phyloP scores from a whole-genome alignment of 2,113 vertebrate species.

The Steatornis caripensis region DNA sequence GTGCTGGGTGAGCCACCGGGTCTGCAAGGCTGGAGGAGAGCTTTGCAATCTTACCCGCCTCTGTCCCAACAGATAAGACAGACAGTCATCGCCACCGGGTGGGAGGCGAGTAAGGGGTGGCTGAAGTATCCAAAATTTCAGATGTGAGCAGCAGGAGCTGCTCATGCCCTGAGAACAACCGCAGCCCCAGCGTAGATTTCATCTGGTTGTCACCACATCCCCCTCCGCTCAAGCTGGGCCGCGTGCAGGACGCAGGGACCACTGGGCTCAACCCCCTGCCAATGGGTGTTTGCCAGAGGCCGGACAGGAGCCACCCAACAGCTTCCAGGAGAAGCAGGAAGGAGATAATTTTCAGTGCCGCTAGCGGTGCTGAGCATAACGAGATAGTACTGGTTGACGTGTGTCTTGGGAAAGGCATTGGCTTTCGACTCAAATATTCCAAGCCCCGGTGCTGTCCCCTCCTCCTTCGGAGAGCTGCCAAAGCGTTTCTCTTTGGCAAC shows the following conservation, averaged over 20 bases:
- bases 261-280: not conserved
- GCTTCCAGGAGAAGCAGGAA: not conserved
- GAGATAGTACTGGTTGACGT: fast-evolving
- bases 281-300: not conserved
- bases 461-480: not conserved
- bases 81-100: not conserved
- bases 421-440: not conserved
- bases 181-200: not conserved
- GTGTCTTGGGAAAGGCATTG: not conserved
- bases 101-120: not conserved
- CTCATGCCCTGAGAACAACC: not conserved
- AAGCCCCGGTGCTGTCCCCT: not conserved
- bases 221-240: not conserved
- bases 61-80: not conserved
- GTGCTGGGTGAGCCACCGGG: not conserved
- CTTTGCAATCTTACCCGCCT: not conserved
- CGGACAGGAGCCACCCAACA: not conserved
- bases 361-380: fast-evolving
- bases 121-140: not conserved
- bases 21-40: not conserved
- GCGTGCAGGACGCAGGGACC: not conserved
- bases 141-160: fast-evolving
- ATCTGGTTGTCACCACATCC: not conserved
- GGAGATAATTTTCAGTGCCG: not conserved
- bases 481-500: not conserved